Percentiles rank a stretch among this genome's conserved stretches.
phyloP scores from a whole-genome alignment of 1,140 invertebrate genomes.

The Heterodera carotae region DNA sequence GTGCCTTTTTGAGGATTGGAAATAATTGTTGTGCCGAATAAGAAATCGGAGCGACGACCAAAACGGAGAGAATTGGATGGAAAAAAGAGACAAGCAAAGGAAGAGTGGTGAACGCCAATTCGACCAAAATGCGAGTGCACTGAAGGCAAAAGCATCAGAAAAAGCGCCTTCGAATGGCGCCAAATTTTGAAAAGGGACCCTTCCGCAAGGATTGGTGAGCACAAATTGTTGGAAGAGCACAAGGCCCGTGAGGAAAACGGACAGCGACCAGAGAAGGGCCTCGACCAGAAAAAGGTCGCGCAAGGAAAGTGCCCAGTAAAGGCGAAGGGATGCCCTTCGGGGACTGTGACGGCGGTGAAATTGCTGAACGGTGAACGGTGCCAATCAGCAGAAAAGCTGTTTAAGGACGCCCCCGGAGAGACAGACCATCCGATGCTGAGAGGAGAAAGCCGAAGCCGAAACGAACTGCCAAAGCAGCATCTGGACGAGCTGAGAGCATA shows the following conservation, averaged over 20 bases:
- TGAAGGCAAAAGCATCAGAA: background rate
- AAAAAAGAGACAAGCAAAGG: conserved; percentile 13
- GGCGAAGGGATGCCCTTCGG: conserved; percentile 15
- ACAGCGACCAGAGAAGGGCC: conserved; percentile 9
- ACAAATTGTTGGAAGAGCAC: conserved; percentile 23
- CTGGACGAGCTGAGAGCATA: conserved; percentile 13
- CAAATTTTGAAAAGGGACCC: background rate
- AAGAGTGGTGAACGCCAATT: conserved; percentile 26
- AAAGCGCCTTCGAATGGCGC: background rate
- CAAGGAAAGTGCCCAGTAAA: conserved; percentile 20
- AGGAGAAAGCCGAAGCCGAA: background rate
- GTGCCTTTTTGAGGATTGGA: conserved; percentile 8
- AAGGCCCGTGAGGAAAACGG: conserved; percentile 14
- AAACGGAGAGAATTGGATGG: conserved; percentile 22
- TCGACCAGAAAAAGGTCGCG: conserved; percentile 24
- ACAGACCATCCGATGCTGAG: background rate
- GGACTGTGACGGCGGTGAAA: too few relatives aligned
- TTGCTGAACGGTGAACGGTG: background rate
- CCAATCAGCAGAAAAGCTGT: background rate
- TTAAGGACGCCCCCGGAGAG: too few relatives aligned
- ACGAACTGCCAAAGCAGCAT: conserved; percentile 18
- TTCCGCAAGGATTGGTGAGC: conserved; percentile 21
- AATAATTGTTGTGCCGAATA: conserved; percentile 18
- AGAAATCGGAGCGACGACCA: conserved; percentile 21
- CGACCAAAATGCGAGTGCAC: conserved; percentile 23